Evolutionary conservation across 2,113 vertebrate species (phyloP), one percentile per base, ranked within the genome.

Genomic region (Psittacula cyanocephala): DNA sequence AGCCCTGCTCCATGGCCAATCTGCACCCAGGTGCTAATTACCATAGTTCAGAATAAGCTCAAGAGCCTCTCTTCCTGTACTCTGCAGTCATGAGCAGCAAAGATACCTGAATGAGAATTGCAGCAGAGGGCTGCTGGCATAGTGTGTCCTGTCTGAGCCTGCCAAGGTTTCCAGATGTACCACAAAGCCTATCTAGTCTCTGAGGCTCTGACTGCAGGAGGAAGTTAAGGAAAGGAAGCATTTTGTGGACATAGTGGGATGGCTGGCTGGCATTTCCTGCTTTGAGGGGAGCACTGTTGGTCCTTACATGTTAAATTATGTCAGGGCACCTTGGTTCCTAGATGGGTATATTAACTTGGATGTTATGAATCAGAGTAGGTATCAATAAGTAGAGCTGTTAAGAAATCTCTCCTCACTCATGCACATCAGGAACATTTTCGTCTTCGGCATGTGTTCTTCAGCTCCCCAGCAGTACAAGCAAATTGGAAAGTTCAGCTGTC

Each of bases 401-500:
- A 91, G 97, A 95, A 87, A 93, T 96, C 96, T 94, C 84, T 92
- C 94, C 76, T 97, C 91, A 96, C 97, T 98, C 91, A 13, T 92
- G 94, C 96, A 93, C 97, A 97, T 97, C 97, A 96, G 97, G 96
- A 97, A 95, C 94, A 2, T 95, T 97, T 97, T 97, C 96, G 92
- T 92, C 91, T 93, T 76, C 65, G 7, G 97, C 98, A 97, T 98
- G 88, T 97, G 97, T 96, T 97, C 94, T 89, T 96, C 81, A 85
- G 78, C 81, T 96, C 97, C 97, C 95, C 80, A 62, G 96, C 97
- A 96, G 89, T 84, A 91, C 93, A 91, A 97, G 98, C 97, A 97
- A 97, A 98, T 97, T 97, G 96, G 93, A 98, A 97, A 97, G 97
- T 98, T 98, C 97, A 98, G 97, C 97, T 98, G 98, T 98, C 98